Conservation (phyloP, 2,888 invertebrate genomes). For the Esperia sulphurella region DNA sequence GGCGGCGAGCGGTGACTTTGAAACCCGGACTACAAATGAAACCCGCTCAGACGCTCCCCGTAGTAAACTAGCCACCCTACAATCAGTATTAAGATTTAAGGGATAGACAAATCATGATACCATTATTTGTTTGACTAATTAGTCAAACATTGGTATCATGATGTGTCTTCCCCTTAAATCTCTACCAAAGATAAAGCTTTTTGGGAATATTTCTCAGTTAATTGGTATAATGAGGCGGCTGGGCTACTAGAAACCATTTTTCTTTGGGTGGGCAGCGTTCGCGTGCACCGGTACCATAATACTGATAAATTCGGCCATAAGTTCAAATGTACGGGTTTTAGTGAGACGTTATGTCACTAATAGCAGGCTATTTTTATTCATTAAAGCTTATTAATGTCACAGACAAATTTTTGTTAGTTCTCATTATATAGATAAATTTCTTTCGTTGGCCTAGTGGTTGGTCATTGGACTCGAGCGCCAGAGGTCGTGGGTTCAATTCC, state of each 20-base stretch:
- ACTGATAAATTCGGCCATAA: neutral
- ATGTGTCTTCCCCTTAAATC: constrained; percentile 37
- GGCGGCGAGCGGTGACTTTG: too few species aligned
- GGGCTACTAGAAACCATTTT: constrained; percentile 36
- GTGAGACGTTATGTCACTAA: neutral
- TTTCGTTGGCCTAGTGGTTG: too few species aligned
- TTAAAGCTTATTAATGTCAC: neutral
- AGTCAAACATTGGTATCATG: too few species aligned
- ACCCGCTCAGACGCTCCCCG: too few species aligned
- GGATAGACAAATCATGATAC: too few species aligned
- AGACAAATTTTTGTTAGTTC: neutral
- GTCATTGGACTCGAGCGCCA: too few species aligned
- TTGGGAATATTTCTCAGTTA: constrained; percentile 49
- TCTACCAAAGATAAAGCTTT: constrained; percentile 41
- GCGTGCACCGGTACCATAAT: neutral
- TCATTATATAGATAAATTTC: neutral
- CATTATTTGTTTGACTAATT: too few species aligned
- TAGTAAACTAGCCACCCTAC: too few species aligned
- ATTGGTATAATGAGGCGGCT: constrained; percentile 51
- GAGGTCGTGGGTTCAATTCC: too few species aligned
- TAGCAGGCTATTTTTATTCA: neutral
- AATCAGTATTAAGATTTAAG: too few species aligned
- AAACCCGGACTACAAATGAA: too few species aligned
- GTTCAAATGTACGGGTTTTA: neutral
- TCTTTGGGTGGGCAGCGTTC: constrained; percentile 45